These are phyloP conservation scores for Spheniscus humboldti DNA, from an alignment of 2,797 vertebrate genomes.

Conservation along the genomic window DNA sequence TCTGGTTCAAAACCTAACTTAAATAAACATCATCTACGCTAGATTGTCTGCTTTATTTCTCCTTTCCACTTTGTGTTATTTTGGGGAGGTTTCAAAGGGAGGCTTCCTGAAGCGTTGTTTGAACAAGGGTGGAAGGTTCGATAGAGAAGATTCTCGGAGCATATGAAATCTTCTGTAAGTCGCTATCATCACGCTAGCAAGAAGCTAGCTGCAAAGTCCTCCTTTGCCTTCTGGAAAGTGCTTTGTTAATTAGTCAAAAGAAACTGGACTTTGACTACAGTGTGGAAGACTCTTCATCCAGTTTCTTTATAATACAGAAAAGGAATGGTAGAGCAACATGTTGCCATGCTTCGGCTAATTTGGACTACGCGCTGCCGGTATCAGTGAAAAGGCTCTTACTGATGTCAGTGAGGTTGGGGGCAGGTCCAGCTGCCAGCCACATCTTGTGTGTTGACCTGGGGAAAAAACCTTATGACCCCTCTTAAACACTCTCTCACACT, in stretches of 20 bases:
- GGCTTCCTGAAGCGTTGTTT: not conserved
- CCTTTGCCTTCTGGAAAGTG: not conserved
- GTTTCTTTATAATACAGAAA: not conserved
- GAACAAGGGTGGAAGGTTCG: not conserved
- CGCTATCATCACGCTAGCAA: fast-evolving
- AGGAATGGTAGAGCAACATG: not conserved
- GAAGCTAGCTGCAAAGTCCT: not conserved
- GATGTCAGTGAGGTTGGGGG: not conserved
- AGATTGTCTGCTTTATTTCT: slow-evolving; percentile 41
- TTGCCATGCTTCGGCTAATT: not conserved
- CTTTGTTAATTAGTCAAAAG: not conserved
- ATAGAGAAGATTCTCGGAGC: not conserved
- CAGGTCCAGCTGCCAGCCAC: not conserved
- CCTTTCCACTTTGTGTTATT: not conserved
- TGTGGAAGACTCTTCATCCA: not conserved
- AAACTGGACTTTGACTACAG: not conserved
- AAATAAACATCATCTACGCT: slow-evolving; percentile 28
- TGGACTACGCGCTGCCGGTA: fast-evolving
- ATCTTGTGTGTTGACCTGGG: not conserved
- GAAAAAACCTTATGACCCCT: not conserved
- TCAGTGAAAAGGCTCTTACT: not conserved
- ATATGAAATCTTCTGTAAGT: not conserved
- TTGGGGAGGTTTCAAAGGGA: not conserved
- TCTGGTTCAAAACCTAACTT: not conserved
- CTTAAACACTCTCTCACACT: not conserved